Percentiles rank a stretch among this genome's conserved stretches.
phyloP scores from a whole-genome alignment of 2,888 invertebrate genomes.

The Rotaria sp. region DNA sequence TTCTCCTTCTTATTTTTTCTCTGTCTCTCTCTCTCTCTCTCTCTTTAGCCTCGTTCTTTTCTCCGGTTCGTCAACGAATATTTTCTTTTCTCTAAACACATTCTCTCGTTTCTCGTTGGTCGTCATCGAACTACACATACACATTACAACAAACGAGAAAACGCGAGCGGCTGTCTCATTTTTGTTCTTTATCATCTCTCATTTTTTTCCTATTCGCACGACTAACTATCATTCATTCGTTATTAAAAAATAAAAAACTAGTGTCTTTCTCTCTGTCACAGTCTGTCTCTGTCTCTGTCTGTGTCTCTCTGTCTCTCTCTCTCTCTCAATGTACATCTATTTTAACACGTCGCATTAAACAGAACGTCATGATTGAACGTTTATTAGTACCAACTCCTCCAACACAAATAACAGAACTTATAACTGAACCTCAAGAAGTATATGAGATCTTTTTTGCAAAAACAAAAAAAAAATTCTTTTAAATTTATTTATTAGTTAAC shows the following conservation, averaged over 20 bases:
- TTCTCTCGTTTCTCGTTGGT: slow-evolving; percentile 21
- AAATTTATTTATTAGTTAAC: background rate
- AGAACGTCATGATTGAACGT: slow-evolving; percentile 7
- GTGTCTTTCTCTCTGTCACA: too few species aligned
- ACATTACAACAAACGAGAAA: background rate
- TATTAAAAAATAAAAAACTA: too few species aligned
- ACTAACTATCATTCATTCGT: background rate
- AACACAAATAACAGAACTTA: background rate
- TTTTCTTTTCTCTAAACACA: background rate
- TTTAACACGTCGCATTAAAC: background rate
- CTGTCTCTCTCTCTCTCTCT: background rate
- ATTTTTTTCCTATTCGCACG: background rate
- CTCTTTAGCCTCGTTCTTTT: background rate
- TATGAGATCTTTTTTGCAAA: too few species aligned
- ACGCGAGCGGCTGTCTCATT: background rate
- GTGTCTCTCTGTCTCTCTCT: too few species aligned
- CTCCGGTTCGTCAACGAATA: slow-evolving; percentile 18
- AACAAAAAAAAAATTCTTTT: background rate
- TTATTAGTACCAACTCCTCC: slow-evolving; percentile 11
- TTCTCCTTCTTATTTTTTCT: background rate
- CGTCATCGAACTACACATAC: background rate
- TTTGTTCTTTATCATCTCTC: background rate
- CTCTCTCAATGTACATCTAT: background rate
- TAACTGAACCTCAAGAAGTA: background rate
- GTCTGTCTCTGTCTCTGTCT: too few species aligned